These are phyloP conservation scores for Syndactyla subalaris DNA, from an alignment of 2,797 vertebrate genomes.

Conservation along the genomic window DNA sequence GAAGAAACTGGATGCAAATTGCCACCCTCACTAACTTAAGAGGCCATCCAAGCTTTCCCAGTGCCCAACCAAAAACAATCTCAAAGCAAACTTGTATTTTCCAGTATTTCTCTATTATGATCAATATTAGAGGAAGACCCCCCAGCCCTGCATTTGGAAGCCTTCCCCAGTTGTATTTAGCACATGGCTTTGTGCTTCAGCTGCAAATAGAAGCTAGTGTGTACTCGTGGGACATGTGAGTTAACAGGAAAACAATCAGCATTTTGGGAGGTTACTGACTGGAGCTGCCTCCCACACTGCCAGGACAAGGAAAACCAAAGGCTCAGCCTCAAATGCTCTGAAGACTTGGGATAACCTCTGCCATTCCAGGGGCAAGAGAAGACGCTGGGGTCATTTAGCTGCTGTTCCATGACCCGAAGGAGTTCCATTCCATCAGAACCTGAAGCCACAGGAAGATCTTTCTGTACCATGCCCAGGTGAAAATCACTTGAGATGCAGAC, in stretches of 20 bases:
- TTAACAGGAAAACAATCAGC: background rate
- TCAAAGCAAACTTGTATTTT: background rate
- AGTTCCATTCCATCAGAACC: background rate
- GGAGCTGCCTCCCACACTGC: background rate
- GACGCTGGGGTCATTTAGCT: background rate
- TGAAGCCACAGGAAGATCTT: background rate
- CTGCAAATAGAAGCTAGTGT: background rate
- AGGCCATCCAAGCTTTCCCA: background rate
- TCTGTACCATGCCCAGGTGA: background rate
- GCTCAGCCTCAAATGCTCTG: background rate
- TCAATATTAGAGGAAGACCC: no score
- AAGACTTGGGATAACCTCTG: background rate
- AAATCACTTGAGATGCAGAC: background rate
- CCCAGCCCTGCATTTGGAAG: background rate
- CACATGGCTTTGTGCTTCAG: fast-evolving
- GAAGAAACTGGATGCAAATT: background rate
- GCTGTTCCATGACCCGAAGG: background rate
- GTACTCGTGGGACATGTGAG: fast-evolving
- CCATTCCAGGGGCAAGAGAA: background rate
- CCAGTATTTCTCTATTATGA: fast-evolving
- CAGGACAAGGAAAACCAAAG: background rate
- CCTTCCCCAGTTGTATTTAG: background rate
- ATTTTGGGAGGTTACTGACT: background rate
- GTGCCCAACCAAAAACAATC: background rate
- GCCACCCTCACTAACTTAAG: background rate